phyloP scores from a whole-genome alignment of 2,113 vertebrate species.

The Dromiciops gliroides region DNA sequence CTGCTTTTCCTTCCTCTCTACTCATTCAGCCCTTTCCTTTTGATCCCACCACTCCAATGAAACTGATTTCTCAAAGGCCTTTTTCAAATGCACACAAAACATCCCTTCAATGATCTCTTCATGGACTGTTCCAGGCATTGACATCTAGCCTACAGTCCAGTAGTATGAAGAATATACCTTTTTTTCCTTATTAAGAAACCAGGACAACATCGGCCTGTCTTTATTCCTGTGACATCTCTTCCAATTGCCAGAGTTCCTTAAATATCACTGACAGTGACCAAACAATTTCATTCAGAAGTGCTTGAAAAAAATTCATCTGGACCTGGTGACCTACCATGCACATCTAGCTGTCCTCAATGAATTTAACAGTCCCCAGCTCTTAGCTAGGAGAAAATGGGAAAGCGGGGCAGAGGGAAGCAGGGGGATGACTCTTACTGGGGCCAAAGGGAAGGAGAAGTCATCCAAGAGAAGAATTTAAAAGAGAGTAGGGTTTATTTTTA shows the following conservation, averaged over 20 bases:
- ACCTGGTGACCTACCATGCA: background rate
- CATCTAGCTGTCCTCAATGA: background rate
- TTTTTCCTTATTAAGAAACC: background rate
- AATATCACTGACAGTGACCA: background rate
- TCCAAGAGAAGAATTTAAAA: background rate
- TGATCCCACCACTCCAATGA: background rate
- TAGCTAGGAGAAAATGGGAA: background rate
- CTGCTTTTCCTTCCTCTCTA: background rate
- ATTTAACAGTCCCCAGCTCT: background rate
- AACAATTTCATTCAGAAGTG: background rate
- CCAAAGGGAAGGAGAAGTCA: background rate
- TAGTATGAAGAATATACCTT: background rate
- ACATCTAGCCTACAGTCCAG: background rate
- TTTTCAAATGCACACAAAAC: background rate
- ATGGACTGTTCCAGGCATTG: background rate
- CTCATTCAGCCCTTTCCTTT: background rate
- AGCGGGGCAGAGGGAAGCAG: background rate
- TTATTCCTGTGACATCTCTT: background rate
- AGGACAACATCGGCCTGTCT: background rate
- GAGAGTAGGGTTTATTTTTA: background rate
- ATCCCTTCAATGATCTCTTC: background rate
- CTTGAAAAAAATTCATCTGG: background rate
- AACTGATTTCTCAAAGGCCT: background rate
- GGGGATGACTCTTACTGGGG: background rate
- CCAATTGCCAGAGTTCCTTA: background rate